Percentiles rank a stretch among this genome's conserved stretches.
Conservation (phyloP, 2,888 invertebrate species). For the Cepaea hortensis region DNA sequence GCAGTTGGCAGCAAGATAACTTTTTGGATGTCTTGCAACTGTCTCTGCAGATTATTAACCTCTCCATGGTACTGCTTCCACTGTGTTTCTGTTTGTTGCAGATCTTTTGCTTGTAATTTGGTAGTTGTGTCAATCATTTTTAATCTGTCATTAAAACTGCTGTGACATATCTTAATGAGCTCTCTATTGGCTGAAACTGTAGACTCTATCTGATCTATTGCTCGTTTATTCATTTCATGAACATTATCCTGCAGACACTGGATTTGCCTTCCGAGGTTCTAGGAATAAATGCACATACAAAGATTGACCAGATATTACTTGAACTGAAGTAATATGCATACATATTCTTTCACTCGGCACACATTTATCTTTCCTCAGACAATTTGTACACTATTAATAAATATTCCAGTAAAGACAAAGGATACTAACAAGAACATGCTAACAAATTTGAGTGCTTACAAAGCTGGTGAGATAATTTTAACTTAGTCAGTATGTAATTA, state of each 20-base stretch:
- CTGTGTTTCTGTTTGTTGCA: conserved; percentile 60
- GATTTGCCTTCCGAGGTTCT: conserved; percentile 69
- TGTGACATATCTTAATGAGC: conserved; percentile 64
- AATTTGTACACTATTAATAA: background rate
- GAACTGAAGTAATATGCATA: too few relatives aligned
- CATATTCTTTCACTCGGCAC: too few relatives aligned
- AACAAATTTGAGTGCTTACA: too few relatives aligned
- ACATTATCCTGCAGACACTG: conserved; percentile 77
- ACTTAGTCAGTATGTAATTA: too few relatives aligned
- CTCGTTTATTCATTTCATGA: conserved; percentile 60
- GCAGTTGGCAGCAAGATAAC: conserved; percentile 56
- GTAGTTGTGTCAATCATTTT: conserved; percentile 65
- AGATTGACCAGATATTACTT: too few relatives aligned
- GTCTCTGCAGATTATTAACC: conserved; percentile 58
- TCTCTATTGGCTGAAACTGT: conserved; percentile 62
- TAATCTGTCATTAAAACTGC: conserved; percentile 66
- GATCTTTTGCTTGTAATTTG: conserved; percentile 60
- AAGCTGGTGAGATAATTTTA: too few relatives aligned
- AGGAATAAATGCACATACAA: background rate
- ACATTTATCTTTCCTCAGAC: too few relatives aligned
- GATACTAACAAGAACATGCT: too few relatives aligned
- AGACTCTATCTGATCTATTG: conserved; percentile 63
- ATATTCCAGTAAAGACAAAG: too few relatives aligned
- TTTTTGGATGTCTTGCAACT: conserved; percentile 62
- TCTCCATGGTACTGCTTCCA: conserved; percentile 67